phyloP scores from a whole-genome alignment of 2,113 vertebrate species.

The Laticauda laticaudata region DNA sequence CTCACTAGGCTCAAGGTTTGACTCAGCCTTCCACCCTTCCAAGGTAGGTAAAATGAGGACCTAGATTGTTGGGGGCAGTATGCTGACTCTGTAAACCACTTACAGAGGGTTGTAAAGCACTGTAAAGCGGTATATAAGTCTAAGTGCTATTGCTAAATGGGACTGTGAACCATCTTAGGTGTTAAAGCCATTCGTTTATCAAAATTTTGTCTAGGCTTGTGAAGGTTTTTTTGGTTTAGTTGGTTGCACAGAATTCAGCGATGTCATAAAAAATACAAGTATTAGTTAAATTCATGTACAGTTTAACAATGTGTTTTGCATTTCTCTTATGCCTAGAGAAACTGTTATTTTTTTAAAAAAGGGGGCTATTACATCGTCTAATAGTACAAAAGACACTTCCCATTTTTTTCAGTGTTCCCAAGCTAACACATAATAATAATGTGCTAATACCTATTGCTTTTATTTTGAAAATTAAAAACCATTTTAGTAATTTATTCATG shows the following conservation, averaged over 20 bases:
- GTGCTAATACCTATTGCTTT: conserved; percentile 64
- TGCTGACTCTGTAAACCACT: too few species aligned
- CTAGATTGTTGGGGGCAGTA: too few species aligned
- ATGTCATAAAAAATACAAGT: conserved; percentile 31
- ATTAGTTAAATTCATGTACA: conserved; percentile 10
- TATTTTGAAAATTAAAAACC: conserved; percentile 55
- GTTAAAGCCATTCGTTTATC: background rate
- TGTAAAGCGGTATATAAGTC: too few species aligned
- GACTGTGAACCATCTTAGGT: background rate
- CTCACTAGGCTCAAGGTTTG: too few species aligned
- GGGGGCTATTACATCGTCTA: conserved; percentile 42
- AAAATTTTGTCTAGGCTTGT: background rate
- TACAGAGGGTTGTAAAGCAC: too few species aligned
- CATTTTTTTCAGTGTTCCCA: conserved; percentile 41
- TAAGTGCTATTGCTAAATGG: background rate
- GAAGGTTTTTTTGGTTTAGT: conserved; percentile 7
- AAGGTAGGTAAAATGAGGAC: too few species aligned
- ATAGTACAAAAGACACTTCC: conserved; percentile 57
- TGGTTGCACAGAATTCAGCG: background rate
- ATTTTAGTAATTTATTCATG: conserved; percentile 67
- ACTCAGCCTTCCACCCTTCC: too few species aligned
- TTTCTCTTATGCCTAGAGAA: conserved; percentile 42
- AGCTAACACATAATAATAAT: conserved; percentile 63
- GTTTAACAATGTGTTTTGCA: conserved; percentile 25
- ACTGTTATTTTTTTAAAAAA: conserved; percentile 40